These are phyloP conservation scores for Epistrophe grossulariae DNA, from an alignment of 2,888 invertebrate species.

Conservation along the genomic window DNA sequence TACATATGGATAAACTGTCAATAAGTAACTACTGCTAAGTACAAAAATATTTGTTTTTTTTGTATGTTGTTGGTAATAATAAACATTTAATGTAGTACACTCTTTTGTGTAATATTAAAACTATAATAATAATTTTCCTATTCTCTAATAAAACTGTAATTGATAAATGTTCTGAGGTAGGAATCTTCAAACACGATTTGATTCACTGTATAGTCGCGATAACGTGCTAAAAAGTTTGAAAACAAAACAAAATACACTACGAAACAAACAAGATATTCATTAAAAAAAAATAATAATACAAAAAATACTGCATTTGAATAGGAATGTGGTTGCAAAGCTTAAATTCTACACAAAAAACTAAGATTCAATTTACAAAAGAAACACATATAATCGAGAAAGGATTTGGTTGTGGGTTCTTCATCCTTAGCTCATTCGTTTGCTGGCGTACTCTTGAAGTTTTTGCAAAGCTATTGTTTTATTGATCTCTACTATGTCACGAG, in stretches of 20 bases:
- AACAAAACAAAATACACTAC: constrained; percentile 52
- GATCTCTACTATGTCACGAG: constrained; percentile 86
- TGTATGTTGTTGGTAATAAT: constrained; percentile 33
- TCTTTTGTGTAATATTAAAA: constrained; percentile 34
- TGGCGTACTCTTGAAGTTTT: constrained; percentile 84
- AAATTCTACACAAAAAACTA: constrained; percentile 57
- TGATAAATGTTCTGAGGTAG: constrained; percentile 69
- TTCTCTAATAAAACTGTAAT: constrained; percentile 63
- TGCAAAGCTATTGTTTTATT: constrained; percentile 87
- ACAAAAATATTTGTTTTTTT: constrained; percentile 68
- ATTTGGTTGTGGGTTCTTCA: background rate
- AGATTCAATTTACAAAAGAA: constrained; percentile 58
- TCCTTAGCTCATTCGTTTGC: constrained; percentile 81
- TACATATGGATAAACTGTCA: constrained; percentile 52
- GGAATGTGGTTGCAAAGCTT: constrained; percentile 74
- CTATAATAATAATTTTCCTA: constrained; percentile 53
- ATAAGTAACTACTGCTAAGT: constrained; percentile 72
- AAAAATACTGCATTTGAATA: constrained; percentile 74
- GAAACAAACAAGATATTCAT: constrained; percentile 33
- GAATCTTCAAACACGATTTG: constrained; percentile 69
- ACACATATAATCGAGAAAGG: constrained; percentile 1
- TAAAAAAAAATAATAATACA: constrained; percentile 37
- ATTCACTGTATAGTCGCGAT: constrained; percentile 65
- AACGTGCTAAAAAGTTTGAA: constrained; percentile 68
- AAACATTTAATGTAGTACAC: constrained; percentile 48